These are phyloP conservation scores for Onychomys arenicola DNA, from an alignment of 2,797 vertebrate genomes.

Conservation along the genomic window DNA sequence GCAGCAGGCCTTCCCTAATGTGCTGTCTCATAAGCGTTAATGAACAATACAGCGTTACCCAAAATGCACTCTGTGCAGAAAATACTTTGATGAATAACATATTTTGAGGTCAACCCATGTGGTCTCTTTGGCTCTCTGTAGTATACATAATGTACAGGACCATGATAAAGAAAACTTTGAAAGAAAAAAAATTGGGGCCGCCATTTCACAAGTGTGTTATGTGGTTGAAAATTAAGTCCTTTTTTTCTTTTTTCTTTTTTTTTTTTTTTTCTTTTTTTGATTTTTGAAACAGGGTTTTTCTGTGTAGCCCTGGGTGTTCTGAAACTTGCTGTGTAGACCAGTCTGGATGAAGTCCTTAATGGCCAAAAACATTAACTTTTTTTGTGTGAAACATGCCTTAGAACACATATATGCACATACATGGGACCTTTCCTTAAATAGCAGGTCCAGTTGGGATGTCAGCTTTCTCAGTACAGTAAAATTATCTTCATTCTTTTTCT, in stretches of 20 bases:
- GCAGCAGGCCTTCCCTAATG: background rate
- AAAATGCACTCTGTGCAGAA: background rate
- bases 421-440: background rate
- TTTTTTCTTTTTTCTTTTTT: background rate
- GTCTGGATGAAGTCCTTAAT: background rate
- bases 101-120: background rate
- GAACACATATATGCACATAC: background rate
- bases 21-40: background rate
- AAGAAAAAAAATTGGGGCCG: background rate
- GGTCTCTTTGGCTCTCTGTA: background rate
- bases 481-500: background rate
- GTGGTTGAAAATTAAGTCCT: background rate
- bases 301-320: background rate
- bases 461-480: slow-evolving; percentile 11
- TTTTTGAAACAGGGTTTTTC: background rate
- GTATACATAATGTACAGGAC: background rate
- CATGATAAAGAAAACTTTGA: slow-evolving; percentile 25
- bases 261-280: background rate
- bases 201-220: background rate
- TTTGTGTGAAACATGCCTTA: background rate
- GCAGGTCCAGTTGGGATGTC: background rate
- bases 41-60: background rate
- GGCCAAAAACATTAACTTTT: background rate
- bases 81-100: background rate
- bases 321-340: background rate